Evolutionary conservation across 2,113 vertebrate species (phyloP).

Genomic region (Parotia lawesii): DNA sequence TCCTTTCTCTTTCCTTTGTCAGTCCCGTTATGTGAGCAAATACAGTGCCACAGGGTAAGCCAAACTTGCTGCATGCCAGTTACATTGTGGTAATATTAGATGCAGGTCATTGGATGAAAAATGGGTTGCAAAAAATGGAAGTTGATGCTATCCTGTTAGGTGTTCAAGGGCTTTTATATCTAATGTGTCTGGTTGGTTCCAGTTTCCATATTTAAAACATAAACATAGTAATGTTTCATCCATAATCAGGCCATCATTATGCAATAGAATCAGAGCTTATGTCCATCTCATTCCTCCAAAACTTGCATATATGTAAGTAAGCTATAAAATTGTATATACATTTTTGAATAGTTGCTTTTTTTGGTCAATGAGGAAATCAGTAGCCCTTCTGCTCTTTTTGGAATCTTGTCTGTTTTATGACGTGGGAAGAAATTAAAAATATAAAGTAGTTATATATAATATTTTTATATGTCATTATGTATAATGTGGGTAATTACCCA

Average conservation of each 20-base stretch:
- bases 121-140: not conserved
- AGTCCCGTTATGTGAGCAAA: not conserved
- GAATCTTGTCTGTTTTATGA: not conserved
- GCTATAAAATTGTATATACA: not conserved
- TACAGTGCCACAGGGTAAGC: not conserved
- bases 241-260: not conserved
- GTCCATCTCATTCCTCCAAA: not conserved
- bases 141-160: not conserved
- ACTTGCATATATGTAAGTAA: not conserved
- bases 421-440: not conserved
- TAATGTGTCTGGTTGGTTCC: not conserved
- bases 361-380: not conserved
- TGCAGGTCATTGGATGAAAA: not conserved
- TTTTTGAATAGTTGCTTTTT: not conserved
- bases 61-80: not conserved
- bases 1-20: not conserved
- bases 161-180: not conserved
- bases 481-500: not conserved
- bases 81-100: not conserved
- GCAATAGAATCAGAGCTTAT: not conserved
- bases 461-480: not conserved
- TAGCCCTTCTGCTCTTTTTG: not conserved
- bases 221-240: not conserved
- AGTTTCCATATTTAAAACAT: not conserved
- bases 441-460: not conserved